Evolutionary conservation across 2,888 invertebrate species (phyloP), one percentile per base, ranked within the genome.

Genomic region (Furcula furcula): DNA sequence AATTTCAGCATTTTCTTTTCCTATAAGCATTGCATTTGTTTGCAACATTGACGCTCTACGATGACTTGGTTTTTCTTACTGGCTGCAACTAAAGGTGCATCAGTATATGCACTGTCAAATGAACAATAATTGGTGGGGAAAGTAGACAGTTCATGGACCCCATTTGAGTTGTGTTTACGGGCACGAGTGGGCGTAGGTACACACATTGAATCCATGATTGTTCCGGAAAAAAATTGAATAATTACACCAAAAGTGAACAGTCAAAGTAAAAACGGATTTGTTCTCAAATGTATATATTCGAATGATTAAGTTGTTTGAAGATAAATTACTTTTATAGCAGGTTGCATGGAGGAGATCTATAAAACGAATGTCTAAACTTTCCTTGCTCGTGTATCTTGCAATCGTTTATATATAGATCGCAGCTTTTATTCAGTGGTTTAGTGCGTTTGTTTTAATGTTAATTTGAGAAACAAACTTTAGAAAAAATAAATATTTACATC

Each of bases 81-180:
- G 36, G 41, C 49, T 39, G 46, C 49, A 56, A 56, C 40, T 29
- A 53, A 34, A 31, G 31, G 39, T 39, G 32, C 34, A 53, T 46
- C 34, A 18, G 26, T 53, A 39, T 54, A 39, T 46, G 43, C 40
- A 32, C 37, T 46, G 49, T 49, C 36, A 48, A 36, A 47, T 50
- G 46, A 44, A 55, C 54, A 55, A 46, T 57, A 56, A 66, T 50
- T 42, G 45, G 64, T 40, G 45, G 51, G 68, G 78, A 81, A 82
- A 81, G 81, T 78, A 74, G 75, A 59, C 47, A 70, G 79, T 57
- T 48, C 74, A 64, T 68, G 64, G 81, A 76, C 83, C 78, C 55
- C 43, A 46, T 55, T 63, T 31, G 37, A 43, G 41, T 35, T 36
- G 40, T 55, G 47, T 65, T 59, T 57, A 54, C 51, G 54, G 48